Percentiles rank a stretch among this genome's conserved stretches.
Evolutionary conservation across 2,113 vertebrate species (phyloP).

Genomic region (Odontesthes bonariensis): DNA sequence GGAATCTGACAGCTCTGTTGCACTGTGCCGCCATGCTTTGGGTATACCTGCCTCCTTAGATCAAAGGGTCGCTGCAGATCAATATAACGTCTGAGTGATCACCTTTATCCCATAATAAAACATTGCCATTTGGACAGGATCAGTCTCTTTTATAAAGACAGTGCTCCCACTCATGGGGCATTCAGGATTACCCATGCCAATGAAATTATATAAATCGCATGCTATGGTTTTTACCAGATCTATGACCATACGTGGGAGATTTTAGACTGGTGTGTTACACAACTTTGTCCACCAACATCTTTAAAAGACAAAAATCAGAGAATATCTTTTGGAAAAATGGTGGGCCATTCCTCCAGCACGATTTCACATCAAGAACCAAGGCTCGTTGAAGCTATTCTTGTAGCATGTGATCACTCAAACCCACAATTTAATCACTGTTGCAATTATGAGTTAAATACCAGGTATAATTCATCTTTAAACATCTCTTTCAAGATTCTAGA

Average conservation of each 20-base stretch:
- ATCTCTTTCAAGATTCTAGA: slow-evolving; percentile 27
- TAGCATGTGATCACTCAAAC: not conserved
- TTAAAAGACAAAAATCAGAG: not conserved
- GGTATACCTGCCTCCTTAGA: not conserved
- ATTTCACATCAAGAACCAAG: not conserved
- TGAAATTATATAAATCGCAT: not conserved
- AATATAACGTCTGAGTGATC: not conserved
- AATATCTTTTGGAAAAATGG: too few relatives aligned
- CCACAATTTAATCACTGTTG: not conserved
- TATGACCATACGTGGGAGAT: not conserved
- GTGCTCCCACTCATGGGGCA: not conserved
- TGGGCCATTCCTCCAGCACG: too few relatives aligned
- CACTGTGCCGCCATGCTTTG: not conserved
- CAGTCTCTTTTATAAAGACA: not conserved
- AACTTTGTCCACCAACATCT: not conserved
- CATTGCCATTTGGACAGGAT: not conserved
- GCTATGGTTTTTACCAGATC: not conserved
- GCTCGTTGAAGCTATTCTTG: not conserved
- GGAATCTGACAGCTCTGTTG: not conserved
- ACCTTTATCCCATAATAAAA: not conserved
- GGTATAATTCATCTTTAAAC: not conserved
- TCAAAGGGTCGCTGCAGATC: not conserved
- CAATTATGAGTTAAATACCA: not conserved
- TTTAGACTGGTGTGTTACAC: not conserved
- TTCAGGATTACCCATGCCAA: not conserved